Base-by-base conservation (phyloP, 2,888 invertebrate genomes). In the Coronaproctus castanopsis region DNA sequence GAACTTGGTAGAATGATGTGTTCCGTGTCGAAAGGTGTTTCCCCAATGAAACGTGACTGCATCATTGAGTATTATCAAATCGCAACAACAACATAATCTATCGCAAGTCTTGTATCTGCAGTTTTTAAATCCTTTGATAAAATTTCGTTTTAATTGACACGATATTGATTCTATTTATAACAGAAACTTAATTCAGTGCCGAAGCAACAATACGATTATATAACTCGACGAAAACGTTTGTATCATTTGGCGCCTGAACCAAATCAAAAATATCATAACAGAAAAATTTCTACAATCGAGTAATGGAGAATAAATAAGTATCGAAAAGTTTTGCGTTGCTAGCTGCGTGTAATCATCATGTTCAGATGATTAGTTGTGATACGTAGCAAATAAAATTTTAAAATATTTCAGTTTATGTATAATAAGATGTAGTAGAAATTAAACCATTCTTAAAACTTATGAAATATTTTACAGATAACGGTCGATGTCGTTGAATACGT, bases 261-360 rank as follows among this genome's bases (percentile, higher is more conserved):
- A 66, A 83, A 83, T 62, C 85, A 86, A 0, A 77, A 78, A 87
- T 87, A 0, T 76, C 82, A 59, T 87, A 88, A 74, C 79, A 82
- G 63, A 81, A 80, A 69, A 89, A 87, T 68, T 89, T 88, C 69
- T 85, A 83, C 68, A 79, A 76, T 54, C 79, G 85, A 69, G 83
- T 89, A 3, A 84, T 87, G 82, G 88, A 95, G 69, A 93, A 93
- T 70, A 95, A 95, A 69, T 95, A 95, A 71, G 83, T 95, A 54
- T 78, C 86, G 22, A 92, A 93, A 72, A 83, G 89, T 1, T 73
- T 90, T 53, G 85, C 88, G 2, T 77, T 88, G 59, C 73, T 95
- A 52, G 85, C 87, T 2, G 83, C 81, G 53, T 89, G 91, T 68
- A 85, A 87, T 23, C 87, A 87, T 69, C 86, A 87, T 68, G 79